These are phyloP conservation scores for Phoenoteleia sp. DNA, from an alignment of 2,888 invertebrate genomes.

Conservation along the genomic window DNA sequence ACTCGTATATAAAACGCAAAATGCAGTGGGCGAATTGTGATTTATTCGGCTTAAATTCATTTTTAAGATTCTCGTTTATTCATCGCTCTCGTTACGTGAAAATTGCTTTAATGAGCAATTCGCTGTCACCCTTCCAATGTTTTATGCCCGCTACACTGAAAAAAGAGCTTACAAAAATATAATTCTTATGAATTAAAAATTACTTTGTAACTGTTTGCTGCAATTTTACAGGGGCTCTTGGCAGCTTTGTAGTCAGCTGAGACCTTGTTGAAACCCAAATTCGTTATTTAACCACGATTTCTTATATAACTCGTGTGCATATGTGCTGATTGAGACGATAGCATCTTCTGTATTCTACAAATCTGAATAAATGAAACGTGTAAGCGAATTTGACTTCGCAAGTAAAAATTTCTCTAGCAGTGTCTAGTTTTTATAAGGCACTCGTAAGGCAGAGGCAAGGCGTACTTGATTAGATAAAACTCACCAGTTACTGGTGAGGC, in stretches of 20 bases:
- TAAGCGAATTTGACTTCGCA: too few relatives aligned
- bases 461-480: too few relatives aligned
- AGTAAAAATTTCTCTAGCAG: too few relatives aligned
- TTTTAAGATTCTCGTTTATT: conserved; percentile 42
- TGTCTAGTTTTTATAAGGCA: too few relatives aligned
- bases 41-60: conserved; percentile 51
- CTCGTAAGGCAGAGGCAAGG: too few relatives aligned
- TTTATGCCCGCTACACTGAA: background rate
- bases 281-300: background rate
- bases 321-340: conserved; percentile 1
- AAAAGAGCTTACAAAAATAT: background rate
- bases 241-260: too few relatives aligned
- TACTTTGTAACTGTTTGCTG: background rate
- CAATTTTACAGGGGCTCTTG: too few relatives aligned
- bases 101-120: conserved; percentile 31
- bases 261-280: conserved; percentile 12
- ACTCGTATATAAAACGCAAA: conserved; percentile 64
- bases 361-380: too few relatives aligned
- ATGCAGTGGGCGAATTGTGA: conserved; percentile 66
- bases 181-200: background rate
- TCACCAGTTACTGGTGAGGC: too few relatives aligned
- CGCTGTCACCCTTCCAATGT: background rate
- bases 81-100: conserved; percentile 21
- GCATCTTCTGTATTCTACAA: too few relatives aligned
- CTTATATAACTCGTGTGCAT: conserved; percentile 17